Conservation (phyloP, 2,888 invertebrate genomes). For the Napeogenes sylphis region DNA sequence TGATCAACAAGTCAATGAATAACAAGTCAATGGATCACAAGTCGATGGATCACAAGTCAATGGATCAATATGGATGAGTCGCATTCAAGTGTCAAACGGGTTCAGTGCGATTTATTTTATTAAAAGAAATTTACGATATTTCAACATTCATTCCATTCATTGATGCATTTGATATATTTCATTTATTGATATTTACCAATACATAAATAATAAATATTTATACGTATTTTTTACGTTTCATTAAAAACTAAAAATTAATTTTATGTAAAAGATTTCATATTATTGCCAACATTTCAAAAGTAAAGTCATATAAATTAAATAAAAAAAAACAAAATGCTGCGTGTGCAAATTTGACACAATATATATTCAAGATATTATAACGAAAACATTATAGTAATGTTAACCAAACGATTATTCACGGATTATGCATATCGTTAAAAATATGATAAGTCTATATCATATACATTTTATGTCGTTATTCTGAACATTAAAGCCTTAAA, state of each 20-base stretch:
- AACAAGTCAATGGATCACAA: constrained; percentile 49
- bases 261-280: constrained; percentile 10
- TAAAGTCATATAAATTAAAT: too few relatives aligned
- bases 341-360: too few relatives aligned
- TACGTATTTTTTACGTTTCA: constrained; percentile 9
- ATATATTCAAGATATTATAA: too few relatives aligned
- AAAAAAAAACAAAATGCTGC: too few relatives aligned
- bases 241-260: constrained; percentile 14
- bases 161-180: constrained; percentile 12
- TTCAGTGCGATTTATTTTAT: constrained; percentile 31
- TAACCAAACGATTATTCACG: too few relatives aligned
- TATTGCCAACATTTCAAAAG: too few relatives aligned
- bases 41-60: constrained; percentile 33
- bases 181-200: constrained; percentile 12
- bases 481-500: not conserved
- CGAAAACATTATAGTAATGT: too few relatives aligned
- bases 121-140: constrained; percentile 24
- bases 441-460: not conserved
- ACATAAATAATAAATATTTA: constrained; percentile 16
- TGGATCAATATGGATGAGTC: constrained; percentile 68
- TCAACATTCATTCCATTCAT: constrained; percentile 12
- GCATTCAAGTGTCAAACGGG: constrained; percentile 66
- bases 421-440: not conserved
- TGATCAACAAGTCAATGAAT: constrained; percentile 11
- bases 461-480: not conserved